These are phyloP conservation scores for Vespertilio murinus DNA, from an alignment of 2,797 vertebrate genomes.

Conservation along the genomic window DNA sequence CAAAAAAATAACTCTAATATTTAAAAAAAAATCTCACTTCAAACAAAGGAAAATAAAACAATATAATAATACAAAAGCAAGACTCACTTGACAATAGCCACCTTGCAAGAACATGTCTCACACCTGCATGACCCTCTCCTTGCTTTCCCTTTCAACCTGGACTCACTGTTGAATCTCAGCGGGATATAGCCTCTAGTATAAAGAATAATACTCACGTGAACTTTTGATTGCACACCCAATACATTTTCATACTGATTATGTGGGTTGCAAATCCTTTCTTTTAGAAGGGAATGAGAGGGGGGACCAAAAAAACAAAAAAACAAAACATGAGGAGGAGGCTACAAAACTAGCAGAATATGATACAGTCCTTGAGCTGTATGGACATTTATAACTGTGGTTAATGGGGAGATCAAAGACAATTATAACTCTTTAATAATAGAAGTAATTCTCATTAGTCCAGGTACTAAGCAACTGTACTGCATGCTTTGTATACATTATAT, in stretches of 20 bases:
- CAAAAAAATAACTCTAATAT: not conserved
- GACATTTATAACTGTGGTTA: not conserved
- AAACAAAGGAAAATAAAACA: constrained; percentile 27
- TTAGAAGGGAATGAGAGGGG: not conserved
- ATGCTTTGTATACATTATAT: not conserved
- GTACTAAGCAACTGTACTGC: not conserved
- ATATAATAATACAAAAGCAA: not conserved
- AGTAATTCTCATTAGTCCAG: not conserved
- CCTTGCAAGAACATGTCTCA: not conserved
- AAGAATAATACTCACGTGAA: not conserved
- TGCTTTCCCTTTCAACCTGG: not conserved
- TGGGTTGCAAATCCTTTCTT: not conserved
- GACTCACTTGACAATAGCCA: constrained; percentile 22
- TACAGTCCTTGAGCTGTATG: not conserved
- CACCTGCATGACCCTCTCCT: not conserved
- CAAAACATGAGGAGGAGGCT: not conserved
- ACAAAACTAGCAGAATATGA: not conserved
- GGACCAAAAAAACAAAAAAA: too few relatives aligned
- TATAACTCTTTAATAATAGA: not conserved
- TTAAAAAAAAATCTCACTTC: constrained; percentile 14
- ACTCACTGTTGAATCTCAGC: not conserved
- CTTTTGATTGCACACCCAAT: not conserved
- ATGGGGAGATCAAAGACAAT: not conserved
- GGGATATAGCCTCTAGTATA: not conserved
- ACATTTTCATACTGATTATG: not conserved